Evolutionary conservation across 2,888 invertebrate species (phyloP), one percentile per base, ranked within the genome.

Genomic region (Morpho achilles): DNA sequence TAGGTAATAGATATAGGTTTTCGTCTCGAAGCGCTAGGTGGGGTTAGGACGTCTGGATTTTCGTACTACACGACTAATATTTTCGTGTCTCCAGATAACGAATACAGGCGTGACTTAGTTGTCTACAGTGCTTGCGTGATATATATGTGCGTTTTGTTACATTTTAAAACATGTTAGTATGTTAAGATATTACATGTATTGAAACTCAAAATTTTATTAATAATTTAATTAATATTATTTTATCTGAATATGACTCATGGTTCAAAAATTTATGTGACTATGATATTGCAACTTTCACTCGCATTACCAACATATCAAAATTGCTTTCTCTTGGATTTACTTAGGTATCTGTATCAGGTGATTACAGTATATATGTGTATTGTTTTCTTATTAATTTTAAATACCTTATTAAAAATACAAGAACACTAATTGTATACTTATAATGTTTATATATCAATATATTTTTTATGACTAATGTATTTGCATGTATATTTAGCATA

Each of bases 11-110:
- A 64, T 58, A 62, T 59, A 64, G 61, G 71, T 75, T 78, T 78
- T 73, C 70, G 66, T 67, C 65, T 67, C 59, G 69, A 69, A 63
- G 70, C 75, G 69, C 65, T 78, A 85, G 82, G 84, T 87, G 82
- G 87, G 88, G 88, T 89, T 88, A 88, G 78, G 77, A 75, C 71
- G 68, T 73, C 69, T 70, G 72, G 72, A 60, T 64, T 66, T 67
- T 67, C 62, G 56, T 44, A 59, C 53, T 50, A 57, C 50, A 63
- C 51, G n/a, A 32, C 56, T 58, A 56, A 55, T 61, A 63, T 61
- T 61, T 63, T 63, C 52, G 56, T 59, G 50, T 63, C 16, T 16
- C 61, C 55, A 61, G 61, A 54, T 59, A 63, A 56, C 51, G 56
- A 48, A 58, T 55, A 62, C 60, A 63, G 61, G 63, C 63, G 63